Base-by-base conservation (phyloP, 2,113 vertebrate species). In the Corythoichthys haematopterus region DNA sequence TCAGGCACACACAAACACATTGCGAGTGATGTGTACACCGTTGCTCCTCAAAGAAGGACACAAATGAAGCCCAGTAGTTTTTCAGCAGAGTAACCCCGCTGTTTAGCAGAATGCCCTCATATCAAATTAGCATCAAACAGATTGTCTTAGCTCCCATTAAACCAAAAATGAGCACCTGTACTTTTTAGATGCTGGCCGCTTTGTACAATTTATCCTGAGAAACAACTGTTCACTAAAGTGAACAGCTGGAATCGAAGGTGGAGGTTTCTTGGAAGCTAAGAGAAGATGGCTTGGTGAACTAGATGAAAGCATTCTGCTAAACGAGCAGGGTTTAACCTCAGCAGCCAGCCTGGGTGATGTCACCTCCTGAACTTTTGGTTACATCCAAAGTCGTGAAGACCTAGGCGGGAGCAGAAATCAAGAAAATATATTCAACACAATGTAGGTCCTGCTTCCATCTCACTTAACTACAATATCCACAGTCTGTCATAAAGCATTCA, bases 241-340 rank as follows among this genome's bases (percentile, higher is more conserved):
- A 71, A 68, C 15, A 15, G 38, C 64, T 47, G 36, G 62, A 71
- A 69, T 59, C 20, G 59, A 68, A 62, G 67, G 43, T 59, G n/a
- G 35, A 33, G 50, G 36, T 4, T 7, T 55, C 36, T 58, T 38
- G 55, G 15, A 9, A 74, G 8, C 43, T 53, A 38, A 52, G 65
- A 67, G 7, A 55, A 43, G 15, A 71, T 28, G 5, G 6, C 36
- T 33, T 63, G 64, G 50, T 59, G 15, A 52, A 11, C 14, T 48
- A 64, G 37, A 37, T 36, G 70, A 82, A 83, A 67, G 85, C 89
- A 88, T 20, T 85, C 81, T 10, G 75, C 89, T 91, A 87, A 91
- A 91, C 90, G 13, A 93, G 96, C 95, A 93, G 93, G 92, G 90
- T 78, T 93, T 98, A 98, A 93, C 95, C 96, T 99, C 97, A 99